A percentile compares a stretch with the other conserved stretches of the same genome.
Evolutionary conservation across 2,797 vertebrate species (phyloP).

Genomic region (Myiothlypis coronata): DNA sequence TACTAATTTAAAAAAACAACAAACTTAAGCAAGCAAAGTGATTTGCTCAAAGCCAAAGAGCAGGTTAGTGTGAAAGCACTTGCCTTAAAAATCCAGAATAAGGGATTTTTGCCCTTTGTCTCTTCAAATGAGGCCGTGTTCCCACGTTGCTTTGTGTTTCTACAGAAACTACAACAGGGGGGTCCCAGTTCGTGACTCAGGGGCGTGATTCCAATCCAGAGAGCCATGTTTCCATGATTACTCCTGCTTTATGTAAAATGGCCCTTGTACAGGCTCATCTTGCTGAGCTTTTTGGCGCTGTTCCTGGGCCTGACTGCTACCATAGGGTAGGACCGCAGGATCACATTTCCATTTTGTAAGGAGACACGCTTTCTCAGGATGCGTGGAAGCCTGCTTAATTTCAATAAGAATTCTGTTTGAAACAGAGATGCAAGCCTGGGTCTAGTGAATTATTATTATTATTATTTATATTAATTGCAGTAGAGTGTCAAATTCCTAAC

Average conservation of each 20-base stretch:
- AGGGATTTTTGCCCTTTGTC: constrained; percentile 21
- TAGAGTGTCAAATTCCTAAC: neutral
- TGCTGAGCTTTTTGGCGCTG: constrained; percentile 34
- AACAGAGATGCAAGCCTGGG: neutral
- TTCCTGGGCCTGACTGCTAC: constrained; percentile 49
- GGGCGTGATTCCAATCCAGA: constrained; percentile 48
- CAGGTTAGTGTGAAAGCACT: constrained; percentile 36
- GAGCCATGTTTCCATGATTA: constrained; percentile 44
- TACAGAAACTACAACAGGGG: constrained; percentile 27
- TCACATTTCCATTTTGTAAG: constrained; percentile 44
- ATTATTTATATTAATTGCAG: constrained; percentile 1
- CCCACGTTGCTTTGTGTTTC: neutral
- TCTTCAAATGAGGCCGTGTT: neutral
- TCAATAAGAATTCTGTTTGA: neutral
- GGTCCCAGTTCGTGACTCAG: constrained; percentile 9
- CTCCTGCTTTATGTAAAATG: constrained; percentile 58
- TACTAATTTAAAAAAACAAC: constrained; percentile 33
- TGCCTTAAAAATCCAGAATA: constrained; percentile 35
- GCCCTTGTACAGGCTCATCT: constrained; percentile 55
- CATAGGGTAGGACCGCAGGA: constrained; percentile 17
- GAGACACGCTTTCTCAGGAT: constrained; percentile 17
- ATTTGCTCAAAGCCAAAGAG: constrained; percentile 52
- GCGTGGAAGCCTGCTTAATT: neutral
- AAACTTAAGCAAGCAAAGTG: constrained; percentile 37
- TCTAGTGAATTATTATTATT: neutral